Conservation (phyloP, 2,888 invertebrate genomes). For the Zaprionus lineosus region DNA sequence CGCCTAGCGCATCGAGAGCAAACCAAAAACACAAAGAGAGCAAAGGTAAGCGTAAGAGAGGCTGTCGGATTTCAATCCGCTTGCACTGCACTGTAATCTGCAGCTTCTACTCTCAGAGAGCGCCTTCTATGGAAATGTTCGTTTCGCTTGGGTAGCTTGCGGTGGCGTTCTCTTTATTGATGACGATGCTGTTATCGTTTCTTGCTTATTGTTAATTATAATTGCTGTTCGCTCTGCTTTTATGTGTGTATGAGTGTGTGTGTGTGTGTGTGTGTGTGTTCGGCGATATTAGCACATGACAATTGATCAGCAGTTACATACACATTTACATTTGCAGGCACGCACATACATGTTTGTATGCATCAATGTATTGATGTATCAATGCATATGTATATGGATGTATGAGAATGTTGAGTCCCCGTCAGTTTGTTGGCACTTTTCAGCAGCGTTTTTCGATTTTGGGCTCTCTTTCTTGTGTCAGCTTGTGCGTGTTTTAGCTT, state of each 20-base stretch:
- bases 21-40: too few relatives aligned
- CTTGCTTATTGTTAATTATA: conserved; percentile 34
- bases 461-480: conserved; percentile 15
- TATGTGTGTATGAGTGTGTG: too few relatives aligned
- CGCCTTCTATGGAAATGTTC: conserved; percentile 9
- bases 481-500: conserved; percentile 17
- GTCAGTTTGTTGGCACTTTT: conserved; percentile 41
- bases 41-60: too few relatives aligned
- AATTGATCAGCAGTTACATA: conserved; percentile 55
- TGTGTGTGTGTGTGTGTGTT: neutral
- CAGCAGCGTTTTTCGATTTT: neutral
- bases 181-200: conserved; percentile 48
- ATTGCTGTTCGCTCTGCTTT: conserved; percentile 19
- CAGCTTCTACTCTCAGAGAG: conserved; percentile 5
- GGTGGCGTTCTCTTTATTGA: conserved; percentile 23
- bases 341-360: neutral
- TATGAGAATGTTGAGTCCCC: neutral
- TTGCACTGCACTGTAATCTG: conserved; percentile 4
- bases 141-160: conserved; percentile 45
- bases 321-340: conserved; percentile 17
- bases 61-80: conserved; percentile 12
- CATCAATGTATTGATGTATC: too few relatives aligned
- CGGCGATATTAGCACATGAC: conserved; percentile 43
- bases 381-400: neutral
- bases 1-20: neutral